Evolutionary conservation across 2,797 vertebrate genomes (phyloP).

Genomic region (Natrix natrix): DNA sequence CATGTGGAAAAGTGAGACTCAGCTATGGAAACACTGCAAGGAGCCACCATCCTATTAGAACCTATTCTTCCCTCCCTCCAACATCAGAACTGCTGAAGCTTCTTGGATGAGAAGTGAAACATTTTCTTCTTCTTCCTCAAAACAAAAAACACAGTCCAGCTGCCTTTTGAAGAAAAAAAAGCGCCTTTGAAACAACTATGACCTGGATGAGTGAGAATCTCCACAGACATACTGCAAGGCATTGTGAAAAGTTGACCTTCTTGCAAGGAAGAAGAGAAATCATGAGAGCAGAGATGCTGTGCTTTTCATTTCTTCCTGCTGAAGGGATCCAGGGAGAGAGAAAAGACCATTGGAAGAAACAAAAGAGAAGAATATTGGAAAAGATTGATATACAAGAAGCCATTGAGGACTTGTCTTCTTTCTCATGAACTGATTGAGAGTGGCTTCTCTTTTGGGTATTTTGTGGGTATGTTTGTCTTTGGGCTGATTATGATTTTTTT

Average conservation of each 20-base stretch:
- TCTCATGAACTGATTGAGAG: background rate
- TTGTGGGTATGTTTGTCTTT: background rate
- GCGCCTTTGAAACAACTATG: background rate
- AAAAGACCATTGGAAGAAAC: background rate
- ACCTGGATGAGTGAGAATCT: background rate
- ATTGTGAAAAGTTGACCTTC: background rate
- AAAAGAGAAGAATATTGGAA: background rate
- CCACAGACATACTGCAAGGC: background rate
- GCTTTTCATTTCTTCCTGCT: background rate
- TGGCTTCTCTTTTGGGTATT: background rate
- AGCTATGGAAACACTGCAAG: too few species aligned
- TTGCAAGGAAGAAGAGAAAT: background rate
- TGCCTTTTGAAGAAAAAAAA: too few species aligned
- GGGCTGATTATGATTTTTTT: background rate
- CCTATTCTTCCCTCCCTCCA: background rate
- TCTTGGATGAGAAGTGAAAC: background rate
- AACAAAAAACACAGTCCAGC: background rate
- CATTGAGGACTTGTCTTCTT: background rate
- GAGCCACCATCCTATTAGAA: background rate
- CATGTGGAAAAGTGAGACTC: background rate
- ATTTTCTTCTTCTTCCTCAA: background rate
- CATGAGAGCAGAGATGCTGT: background rate
- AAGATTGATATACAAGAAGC: background rate
- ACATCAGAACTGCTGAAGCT: background rate
- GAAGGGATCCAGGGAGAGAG: background rate